Percentiles rank a stretch among this genome's conserved stretches.
These are phyloP conservation scores for Pipistrellus nathusii DNA, from an alignment of 2,797 vertebrate genomes.

Conservation along the genomic window DNA sequence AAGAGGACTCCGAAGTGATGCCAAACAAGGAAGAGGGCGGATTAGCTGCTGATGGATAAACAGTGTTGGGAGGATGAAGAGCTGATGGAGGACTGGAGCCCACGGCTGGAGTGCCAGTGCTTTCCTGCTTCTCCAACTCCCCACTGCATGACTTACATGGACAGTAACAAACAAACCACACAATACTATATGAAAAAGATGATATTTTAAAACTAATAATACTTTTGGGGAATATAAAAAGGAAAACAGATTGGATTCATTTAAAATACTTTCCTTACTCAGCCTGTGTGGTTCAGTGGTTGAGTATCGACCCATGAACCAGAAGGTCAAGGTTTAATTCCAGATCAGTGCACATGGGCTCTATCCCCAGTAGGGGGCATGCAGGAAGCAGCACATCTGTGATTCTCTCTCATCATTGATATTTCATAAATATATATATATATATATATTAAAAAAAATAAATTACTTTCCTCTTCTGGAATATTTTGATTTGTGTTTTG, in stretches of 20 bases:
- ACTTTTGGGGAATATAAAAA: slow-evolving; percentile 30
- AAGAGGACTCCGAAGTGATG: neutral
- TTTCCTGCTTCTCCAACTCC: neutral
- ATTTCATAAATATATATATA: no score
- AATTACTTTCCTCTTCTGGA: slow-evolving; percentile 29
- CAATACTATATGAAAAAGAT: neutral
- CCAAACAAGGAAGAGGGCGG: neutral
- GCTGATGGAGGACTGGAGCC: neutral
- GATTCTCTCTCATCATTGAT: no score
- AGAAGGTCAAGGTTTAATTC: no score
- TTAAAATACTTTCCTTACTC: slow-evolving; percentile 25
- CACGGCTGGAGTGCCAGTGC: neutral
- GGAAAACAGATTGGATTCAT: slow-evolving; percentile 53
- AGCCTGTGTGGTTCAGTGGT: no score
- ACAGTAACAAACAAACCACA: neutral
- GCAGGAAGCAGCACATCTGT: no score
- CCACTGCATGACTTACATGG: neutral
- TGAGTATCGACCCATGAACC: no score
- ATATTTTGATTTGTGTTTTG: slow-evolving; percentile 60
- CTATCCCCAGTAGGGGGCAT: no score
- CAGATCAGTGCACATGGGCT: no score
- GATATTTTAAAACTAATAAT: slow-evolving; percentile 41
- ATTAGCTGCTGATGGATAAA: neutral
- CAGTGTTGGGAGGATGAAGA: neutral
- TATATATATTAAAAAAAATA: neutral